Conservation (phyloP, 2,888 invertebrate species). For the Drosophila nr. perissopoda region DNA sequence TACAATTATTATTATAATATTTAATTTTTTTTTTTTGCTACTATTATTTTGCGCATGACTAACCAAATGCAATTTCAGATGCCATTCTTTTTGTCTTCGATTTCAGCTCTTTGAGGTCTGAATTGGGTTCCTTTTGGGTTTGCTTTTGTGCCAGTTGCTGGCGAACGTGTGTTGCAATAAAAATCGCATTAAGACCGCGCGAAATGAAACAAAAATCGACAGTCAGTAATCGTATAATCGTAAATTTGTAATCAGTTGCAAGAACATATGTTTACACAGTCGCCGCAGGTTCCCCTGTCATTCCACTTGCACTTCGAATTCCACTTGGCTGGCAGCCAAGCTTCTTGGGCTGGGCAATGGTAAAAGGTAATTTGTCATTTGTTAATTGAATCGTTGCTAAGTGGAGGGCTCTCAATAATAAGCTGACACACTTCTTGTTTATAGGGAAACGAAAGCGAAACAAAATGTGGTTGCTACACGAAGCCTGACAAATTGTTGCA, state of each 20-base stretch:
- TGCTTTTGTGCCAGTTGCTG: constrained; percentile 61
- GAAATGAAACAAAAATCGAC: constrained; percentile 58
- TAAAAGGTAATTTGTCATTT: constrained; percentile 49
- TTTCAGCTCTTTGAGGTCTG: constrained; percentile 34
- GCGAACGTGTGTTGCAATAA: constrained; percentile 64
- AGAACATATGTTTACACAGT: constrained; percentile 75
- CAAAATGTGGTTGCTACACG: constrained; percentile 15
- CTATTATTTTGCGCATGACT: constrained; percentile 77
- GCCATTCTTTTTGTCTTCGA: constrained; percentile 67
- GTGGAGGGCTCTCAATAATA: constrained; percentile 54
- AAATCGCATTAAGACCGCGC: constrained; percentile 54
- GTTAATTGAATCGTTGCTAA: constrained; percentile 68
- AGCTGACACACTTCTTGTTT: constrained; percentile 66
- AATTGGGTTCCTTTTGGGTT: constrained; percentile 45
- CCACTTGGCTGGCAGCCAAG: constrained; percentile 43
- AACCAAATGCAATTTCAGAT: constrained; percentile 81
- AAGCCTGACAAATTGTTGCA: constrained; percentile 11
- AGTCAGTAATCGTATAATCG: constrained; percentile 60
- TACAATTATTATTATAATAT: constrained; percentile 58
- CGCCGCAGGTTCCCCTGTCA: constrained; percentile 15
- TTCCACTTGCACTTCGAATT: constrained; percentile 29
- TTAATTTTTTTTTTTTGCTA: constrained; percentile 1
- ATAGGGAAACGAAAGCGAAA: constrained; percentile 31
- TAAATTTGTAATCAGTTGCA: constrained; percentile 77
- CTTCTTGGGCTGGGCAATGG: constrained; percentile 19